Conservation (phyloP, 2,113 vertebrate genomes). For the Hystrix brachyura region DNA sequence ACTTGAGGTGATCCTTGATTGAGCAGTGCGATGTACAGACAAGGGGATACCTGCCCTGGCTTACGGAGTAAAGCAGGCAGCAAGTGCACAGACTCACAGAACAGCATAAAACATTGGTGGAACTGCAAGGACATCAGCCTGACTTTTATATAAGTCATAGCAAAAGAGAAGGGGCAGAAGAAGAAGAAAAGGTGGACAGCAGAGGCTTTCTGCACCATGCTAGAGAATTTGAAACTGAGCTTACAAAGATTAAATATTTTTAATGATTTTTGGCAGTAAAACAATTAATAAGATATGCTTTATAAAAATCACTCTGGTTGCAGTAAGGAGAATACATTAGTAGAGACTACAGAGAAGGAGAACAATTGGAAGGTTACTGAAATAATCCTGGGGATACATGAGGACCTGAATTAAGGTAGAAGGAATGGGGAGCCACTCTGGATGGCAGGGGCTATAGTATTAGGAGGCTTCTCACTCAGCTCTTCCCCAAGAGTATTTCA, state of each 20-base stretch:
- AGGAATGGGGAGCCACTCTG: not conserved
- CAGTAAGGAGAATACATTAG: not conserved
- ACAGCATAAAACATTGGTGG: not conserved
- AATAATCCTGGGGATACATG: not conserved
- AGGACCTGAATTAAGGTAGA: not conserved
- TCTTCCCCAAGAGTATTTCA: not conserved
- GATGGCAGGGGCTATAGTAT: not conserved
- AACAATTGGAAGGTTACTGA: not conserved
- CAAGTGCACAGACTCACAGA: not conserved
- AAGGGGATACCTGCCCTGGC: not conserved
- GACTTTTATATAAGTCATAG: not conserved
- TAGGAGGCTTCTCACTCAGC: not conserved
- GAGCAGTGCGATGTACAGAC: not conserved
- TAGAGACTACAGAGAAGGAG: not conserved
- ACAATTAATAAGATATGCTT: not conserved
- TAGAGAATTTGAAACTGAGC: not conserved
- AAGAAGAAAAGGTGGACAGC: not conserved
- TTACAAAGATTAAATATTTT: not conserved
- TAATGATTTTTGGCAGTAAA: not conserved
- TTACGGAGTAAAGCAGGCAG: not conserved
- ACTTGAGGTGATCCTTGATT: not conserved
- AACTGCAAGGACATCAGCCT: not conserved
- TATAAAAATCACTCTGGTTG: conserved; percentile 11
- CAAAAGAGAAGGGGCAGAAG: not conserved
- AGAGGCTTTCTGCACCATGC: not conserved